Percentiles rank a stretch among this genome's conserved stretches.
Conservation (phyloP, 2,888 invertebrate species). For the Netelia fuscicornis region DNA sequence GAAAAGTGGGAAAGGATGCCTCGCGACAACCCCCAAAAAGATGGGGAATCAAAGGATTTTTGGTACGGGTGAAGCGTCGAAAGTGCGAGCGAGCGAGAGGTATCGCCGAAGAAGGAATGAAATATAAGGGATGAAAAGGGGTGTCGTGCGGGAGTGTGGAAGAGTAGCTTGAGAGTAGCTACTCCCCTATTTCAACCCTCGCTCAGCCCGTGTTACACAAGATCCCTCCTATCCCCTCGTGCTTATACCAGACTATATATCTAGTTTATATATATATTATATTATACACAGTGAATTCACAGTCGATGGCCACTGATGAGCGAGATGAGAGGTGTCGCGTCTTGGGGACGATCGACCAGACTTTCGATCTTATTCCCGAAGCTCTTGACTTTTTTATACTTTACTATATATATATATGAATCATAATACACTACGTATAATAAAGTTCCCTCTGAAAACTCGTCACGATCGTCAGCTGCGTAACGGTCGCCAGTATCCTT, state of each 20-base stretch:
- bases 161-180: slow-evolving; percentile 71
- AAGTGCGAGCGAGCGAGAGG: slow-evolving; percentile 74
- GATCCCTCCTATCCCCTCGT: slow-evolving; percentile 29
- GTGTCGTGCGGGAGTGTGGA: slow-evolving; percentile 35
- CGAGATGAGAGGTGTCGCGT: slow-evolving; percentile 52
- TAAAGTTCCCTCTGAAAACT: slow-evolving; percentile 61
- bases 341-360: slow-evolving; percentile 63
- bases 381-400: slow-evolving; percentile 53
- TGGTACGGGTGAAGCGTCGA: slow-evolving; percentile 80
- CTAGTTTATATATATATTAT: slow-evolving; percentile 6
- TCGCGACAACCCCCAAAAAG: slow-evolving; percentile 77
- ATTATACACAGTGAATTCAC: slow-evolving; percentile 26
- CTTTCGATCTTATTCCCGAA: slow-evolving; percentile 64
- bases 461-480: slow-evolving; percentile 61
- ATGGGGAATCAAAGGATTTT: slow-evolving; percentile 84
- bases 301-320: slow-evolving; percentile 43
- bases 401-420: slow-evolving; percentile 11
- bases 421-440: slow-evolving; percentile 18
- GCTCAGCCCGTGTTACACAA: slow-evolving; percentile 37
- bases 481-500: slow-evolving; percentile 57
- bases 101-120: slow-evolving; percentile 55
- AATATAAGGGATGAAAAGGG: slow-evolving; percentile 45
- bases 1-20: slow-evolving; percentile 8
- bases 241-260: slow-evolving; percentile 28
- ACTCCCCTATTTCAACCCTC: slow-evolving; percentile 68